phyloP scores from a whole-genome alignment of 2,888 invertebrate species.

The Isotomurus palustris region DNA sequence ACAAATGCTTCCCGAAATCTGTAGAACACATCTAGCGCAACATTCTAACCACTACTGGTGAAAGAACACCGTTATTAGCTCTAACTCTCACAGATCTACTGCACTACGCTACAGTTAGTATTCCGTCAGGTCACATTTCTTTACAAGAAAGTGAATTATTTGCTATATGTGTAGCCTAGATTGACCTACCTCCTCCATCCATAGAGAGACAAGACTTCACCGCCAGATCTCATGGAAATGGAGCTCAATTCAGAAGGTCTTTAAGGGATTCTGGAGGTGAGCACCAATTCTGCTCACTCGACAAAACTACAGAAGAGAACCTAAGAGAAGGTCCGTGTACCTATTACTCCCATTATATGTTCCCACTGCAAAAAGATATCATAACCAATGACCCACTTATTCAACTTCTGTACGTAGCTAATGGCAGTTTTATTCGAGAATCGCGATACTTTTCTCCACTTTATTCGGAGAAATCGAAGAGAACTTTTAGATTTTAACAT shows the following conservation, averaged over 20 bases:
- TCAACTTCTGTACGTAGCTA: constrained; percentile 15
- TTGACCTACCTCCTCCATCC: constrained; percentile 2
- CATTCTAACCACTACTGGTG: too few relatives aligned
- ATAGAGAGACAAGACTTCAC: neutral
- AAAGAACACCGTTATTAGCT: too few relatives aligned
- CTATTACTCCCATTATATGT: too few relatives aligned
- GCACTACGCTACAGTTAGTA: neutral
- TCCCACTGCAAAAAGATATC: constrained; percentile 10
- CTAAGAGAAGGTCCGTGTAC: neutral
- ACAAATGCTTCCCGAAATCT: constrained; percentile 23
- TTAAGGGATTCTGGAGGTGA: constrained; percentile 11
- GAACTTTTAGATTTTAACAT: neutral
- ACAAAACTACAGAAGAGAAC: neutral
- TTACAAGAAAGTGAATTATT: constrained; percentile 16
- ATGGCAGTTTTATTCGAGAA: constrained; percentile 20
- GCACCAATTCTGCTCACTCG: constrained; percentile 12
- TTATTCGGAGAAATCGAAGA: neutral
- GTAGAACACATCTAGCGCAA: too few relatives aligned
- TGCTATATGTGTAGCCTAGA: constrained; percentile 5
- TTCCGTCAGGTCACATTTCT: neutral
- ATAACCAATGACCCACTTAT: constrained; percentile 16
- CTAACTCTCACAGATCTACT: too few relatives aligned
- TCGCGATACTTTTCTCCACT: constrained; percentile 15
- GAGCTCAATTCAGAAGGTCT: constrained; percentile 6
- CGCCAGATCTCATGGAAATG: constrained; percentile 1